Evolutionary conservation across 2,113 vertebrate genomes (phyloP).

Genomic region (Smithornis capensis): DNA sequence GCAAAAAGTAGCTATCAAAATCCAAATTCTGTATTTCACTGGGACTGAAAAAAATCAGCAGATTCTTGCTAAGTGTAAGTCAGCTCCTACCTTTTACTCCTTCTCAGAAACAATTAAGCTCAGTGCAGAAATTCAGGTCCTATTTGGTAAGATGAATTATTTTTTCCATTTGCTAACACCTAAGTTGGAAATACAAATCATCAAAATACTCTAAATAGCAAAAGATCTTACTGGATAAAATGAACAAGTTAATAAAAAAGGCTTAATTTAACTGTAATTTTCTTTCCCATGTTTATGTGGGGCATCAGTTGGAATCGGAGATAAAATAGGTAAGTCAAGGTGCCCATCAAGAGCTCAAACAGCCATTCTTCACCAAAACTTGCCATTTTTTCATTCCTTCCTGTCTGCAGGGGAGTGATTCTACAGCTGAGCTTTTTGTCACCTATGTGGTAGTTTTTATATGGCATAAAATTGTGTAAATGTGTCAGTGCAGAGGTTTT

Average conservation of each 20-base stretch:
- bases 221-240: neutral
- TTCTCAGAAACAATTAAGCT: neutral
- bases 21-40: neutral
- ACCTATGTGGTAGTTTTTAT: neutral
- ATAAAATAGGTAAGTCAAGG: neutral
- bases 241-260: neutral
- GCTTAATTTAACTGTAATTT: neutral
- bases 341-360: neutral
- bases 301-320: neutral
- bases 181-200: neutral
- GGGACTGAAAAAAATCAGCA: neutral
- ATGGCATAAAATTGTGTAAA: neutral
- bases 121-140: neutral
- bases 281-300: neutral
- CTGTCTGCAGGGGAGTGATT: neutral
- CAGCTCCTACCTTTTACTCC: neutral
- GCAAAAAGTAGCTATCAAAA: constrained; percentile 9
- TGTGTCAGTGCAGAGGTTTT: neutral
- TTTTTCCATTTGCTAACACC: neutral
- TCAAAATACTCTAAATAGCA: neutral
- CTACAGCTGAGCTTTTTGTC: neutral
- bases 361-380: neutral
- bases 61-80: neutral
- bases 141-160: neutral
- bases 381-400: neutral